Evolutionary conservation across 2,888 invertebrate genomes (phyloP).

Genomic region (Tetragonula carbonaria): DNA sequence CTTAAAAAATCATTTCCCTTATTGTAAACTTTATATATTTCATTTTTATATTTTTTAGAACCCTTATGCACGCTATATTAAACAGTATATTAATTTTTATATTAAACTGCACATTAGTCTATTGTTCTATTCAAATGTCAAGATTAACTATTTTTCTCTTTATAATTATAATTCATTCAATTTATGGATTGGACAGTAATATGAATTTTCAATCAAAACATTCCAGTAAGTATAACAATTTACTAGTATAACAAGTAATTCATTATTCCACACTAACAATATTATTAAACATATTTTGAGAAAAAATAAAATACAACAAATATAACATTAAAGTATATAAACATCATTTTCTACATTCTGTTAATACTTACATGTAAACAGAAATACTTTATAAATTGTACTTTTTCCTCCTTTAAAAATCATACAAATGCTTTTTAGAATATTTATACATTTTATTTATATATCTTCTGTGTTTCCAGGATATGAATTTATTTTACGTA

Average conservation of each 20-base stretch:
- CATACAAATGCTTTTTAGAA: background rate
- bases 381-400: background rate
- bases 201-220: slow-evolving; percentile 9
- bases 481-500: slow-evolving; percentile 78
- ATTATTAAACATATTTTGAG: background rate
- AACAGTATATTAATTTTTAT: background rate
- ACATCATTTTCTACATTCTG: background rate
- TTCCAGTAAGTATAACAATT: slow-evolving; percentile 30
- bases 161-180: slow-evolving; percentile 24
- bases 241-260: background rate
- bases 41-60: background rate
- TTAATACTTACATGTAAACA: background rate
- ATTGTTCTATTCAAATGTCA: slow-evolving; percentile 30
- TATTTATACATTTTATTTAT: slow-evolving; percentile 15
- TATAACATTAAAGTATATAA: background rate
- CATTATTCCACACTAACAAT: background rate
- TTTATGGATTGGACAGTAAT: background rate
- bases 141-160: slow-evolving; percentile 19
- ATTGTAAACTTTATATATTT: background rate
- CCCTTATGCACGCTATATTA: background rate
- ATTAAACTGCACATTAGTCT: background rate
- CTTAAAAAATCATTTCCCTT: background rate
- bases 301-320: background rate
- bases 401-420: background rate
- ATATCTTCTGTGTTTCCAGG: slow-evolving; percentile 56